Percentiles rank a stretch among this genome's conserved stretches.
phyloP scores from a whole-genome alignment of 2,797 vertebrate species.

The Knipowitschia caucasica region DNA sequence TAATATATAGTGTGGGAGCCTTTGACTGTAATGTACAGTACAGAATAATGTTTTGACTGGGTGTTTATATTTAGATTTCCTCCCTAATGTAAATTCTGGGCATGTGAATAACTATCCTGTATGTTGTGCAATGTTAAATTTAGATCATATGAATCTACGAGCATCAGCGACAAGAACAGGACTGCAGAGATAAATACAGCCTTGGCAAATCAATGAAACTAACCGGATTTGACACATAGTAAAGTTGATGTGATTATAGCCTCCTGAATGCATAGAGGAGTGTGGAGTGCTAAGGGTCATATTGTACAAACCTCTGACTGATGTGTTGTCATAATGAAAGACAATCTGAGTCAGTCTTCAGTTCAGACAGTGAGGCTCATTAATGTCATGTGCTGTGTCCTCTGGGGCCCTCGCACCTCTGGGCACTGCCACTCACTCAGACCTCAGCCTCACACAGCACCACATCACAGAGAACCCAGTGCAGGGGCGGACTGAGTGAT shows the following conservation, averaged over 20 bases:
- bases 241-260: constrained; percentile 2
- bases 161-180: background rate
- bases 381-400: constrained; percentile 51
- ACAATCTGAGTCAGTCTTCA: constrained; percentile 52
- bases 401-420: constrained; percentile 49
- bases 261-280: background rate
- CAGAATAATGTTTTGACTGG: no score
- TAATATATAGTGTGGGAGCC: no score
- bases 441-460: no score
- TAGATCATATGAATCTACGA: background rate
- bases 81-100: no score
- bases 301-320: constrained; percentile 24
- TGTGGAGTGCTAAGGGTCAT: background rate
- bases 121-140: no score
- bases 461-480: constrained; percentile 34
- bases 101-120: no score
- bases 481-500: constrained; percentile 36
- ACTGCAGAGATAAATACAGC: background rate
- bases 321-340: constrained; percentile 41
- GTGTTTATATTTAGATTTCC: no score
- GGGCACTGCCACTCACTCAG: constrained; percentile 61
- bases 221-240: background rate
- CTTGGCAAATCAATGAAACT: background rate
- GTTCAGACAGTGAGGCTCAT: constrained; percentile 47
- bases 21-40: no score